Conservation (phyloP, 2,888 invertebrate genomes). For the Agrochola lychnidis region DNA sequence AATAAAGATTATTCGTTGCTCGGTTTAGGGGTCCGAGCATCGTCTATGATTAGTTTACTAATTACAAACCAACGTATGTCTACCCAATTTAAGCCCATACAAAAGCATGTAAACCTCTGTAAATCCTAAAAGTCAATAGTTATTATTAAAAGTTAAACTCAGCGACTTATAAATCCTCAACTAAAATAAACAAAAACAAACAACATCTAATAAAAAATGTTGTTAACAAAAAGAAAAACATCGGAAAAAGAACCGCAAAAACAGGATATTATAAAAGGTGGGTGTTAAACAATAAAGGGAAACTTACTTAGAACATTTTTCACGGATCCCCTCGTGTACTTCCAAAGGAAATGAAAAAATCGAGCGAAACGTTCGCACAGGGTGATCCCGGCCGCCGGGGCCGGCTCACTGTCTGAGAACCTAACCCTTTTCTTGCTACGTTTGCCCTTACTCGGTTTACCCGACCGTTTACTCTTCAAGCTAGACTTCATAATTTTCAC, state of each 20-base stretch:
- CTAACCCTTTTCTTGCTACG: conserved; percentile 83
- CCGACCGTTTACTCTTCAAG: conserved; percentile 78
- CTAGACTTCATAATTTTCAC: conserved; percentile 81
- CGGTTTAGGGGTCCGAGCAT: too few species aligned
- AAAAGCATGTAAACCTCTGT: neutral
- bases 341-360: conserved; percentile 82
- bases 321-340: conserved; percentile 76
- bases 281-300: conserved; percentile 64
- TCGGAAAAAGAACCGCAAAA: conserved; percentile 36
- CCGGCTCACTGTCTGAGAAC: conserved; percentile 79
- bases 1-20: neutral
- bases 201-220: conserved; percentile 25
- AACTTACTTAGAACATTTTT: conserved; percentile 81
- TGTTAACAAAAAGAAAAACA: conserved; percentile 39
- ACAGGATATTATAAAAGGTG: conserved; percentile 58
- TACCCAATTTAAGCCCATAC: neutral
- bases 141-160: neutral
- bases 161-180: neutral
- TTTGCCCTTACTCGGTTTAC: conserved; percentile 72
- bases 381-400: conserved; percentile 68
- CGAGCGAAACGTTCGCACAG: conserved; percentile 79
- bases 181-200: conserved; percentile 18
- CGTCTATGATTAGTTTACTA: too few species aligned
- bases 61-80: too few species aligned
- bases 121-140: neutral